A percentile compares a stretch with the other conserved stretches of the same genome.
Evolutionary conservation across 2,888 invertebrate species (phyloP).

Genomic region (Habroteleia sp.): DNA sequence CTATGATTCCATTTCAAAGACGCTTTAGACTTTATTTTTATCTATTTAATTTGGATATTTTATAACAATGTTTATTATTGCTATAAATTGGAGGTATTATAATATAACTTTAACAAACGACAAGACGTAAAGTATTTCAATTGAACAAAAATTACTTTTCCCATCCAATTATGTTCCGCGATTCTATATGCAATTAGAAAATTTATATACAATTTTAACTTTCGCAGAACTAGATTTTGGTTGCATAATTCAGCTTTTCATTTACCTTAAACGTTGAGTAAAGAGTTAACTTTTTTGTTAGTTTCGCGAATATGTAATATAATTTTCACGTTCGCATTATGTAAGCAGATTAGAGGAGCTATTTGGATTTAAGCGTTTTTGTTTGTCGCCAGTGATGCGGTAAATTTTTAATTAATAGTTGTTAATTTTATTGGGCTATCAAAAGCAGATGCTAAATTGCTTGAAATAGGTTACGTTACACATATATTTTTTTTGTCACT

Average conservation of each 20-base stretch:
- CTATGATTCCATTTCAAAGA: background rate
- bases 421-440: conserved; percentile 28
- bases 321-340: conserved; percentile 29
- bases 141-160: too few relatives aligned
- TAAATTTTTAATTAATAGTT: conserved; percentile 20
- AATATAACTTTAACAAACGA: too few relatives aligned
- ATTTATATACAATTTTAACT: too few relatives aligned
- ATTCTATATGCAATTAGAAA: too few relatives aligned
- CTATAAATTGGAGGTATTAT: too few relatives aligned
- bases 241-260: conserved; percentile 12
- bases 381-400: too few relatives aligned
- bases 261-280: conserved; percentile 9
- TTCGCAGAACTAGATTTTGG: background rate
- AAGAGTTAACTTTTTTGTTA: conserved; percentile 3
- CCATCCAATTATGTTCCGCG: too few relatives aligned
- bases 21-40: background rate
- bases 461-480: too few relatives aligned
- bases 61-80: too few relatives aligned
- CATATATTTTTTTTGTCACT: too few relatives aligned
- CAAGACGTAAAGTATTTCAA: too few relatives aligned
- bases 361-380: conserved; percentile 14
- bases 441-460: too few relatives aligned
- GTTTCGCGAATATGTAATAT: conserved; percentile 6
- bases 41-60: background rate
- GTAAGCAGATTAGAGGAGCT: conserved; percentile 33